Conservation (phyloP, 2,797 vertebrate genomes). For the Cottoperca gobio region DNA sequence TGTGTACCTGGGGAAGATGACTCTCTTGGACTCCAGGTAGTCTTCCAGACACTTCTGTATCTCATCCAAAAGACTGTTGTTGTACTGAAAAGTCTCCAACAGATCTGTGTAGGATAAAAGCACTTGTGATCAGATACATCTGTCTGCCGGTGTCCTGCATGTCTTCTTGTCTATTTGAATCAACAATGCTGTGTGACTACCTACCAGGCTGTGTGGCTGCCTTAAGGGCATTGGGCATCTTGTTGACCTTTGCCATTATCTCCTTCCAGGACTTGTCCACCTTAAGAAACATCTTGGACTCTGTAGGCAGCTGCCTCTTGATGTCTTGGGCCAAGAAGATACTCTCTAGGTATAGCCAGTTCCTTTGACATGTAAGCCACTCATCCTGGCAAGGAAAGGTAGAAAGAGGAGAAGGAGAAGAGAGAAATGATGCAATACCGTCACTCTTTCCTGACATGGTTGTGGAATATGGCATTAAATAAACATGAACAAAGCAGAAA, state of each 20-base stretch:
- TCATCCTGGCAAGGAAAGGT: constrained; percentile 81
- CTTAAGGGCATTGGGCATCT: constrained; percentile 85
- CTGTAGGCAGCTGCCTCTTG: constrained; percentile 86
- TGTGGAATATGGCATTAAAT: neutral
- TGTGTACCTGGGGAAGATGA: constrained; percentile 88
- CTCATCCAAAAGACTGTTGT: constrained; percentile 89
- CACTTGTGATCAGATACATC: neutral
- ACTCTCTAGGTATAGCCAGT: constrained; percentile 90
- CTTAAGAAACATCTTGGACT: constrained; percentile 90
- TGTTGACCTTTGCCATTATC: constrained; percentile 88
- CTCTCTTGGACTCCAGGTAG: constrained; percentile 92
- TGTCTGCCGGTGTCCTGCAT: neutral
- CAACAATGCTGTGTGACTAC: constrained; percentile 16
- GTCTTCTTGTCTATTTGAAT: neutral
- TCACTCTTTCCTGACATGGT: neutral
- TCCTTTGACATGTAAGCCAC: constrained; percentile 89
- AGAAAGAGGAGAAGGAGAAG: neutral
- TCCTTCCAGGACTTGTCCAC: constrained; percentile 92
- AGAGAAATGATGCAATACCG: neutral
- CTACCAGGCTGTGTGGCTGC: constrained; percentile 86
- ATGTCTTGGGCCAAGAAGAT: constrained; percentile 90
- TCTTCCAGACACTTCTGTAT: constrained; percentile 91
- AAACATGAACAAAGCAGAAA: neutral
- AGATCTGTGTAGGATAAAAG: constrained; percentile 76
- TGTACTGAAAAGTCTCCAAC: constrained; percentile 88